These are phyloP conservation scores for Lissocephala sabroskyi DNA, from an alignment of 2,888 invertebrate species.

Conservation along the genomic window DNA sequence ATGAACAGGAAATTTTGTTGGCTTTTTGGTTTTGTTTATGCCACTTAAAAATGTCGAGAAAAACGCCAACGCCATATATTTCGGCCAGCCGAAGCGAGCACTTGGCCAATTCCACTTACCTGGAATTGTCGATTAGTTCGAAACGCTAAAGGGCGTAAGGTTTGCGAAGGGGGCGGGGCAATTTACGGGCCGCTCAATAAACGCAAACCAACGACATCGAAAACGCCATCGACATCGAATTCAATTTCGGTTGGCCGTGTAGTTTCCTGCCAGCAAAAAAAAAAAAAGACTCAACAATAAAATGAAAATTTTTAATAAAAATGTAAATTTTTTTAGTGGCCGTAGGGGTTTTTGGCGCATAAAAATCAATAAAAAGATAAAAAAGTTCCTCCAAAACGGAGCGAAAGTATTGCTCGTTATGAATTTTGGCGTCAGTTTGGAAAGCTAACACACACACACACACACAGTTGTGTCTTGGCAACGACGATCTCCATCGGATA, in stretches of 20 bases:
- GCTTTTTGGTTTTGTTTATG: too few species aligned
- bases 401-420: constrained; percentile 44
- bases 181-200: background rate
- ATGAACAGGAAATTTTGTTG: too few species aligned
- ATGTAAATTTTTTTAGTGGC: constrained; percentile 50
- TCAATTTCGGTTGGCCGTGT: constrained; percentile 21
- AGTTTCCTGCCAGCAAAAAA: constrained; percentile 31
- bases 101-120: too few species aligned
- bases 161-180: background rate
- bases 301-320: constrained; percentile 47
- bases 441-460: constrained; percentile 20
- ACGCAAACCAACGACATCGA: background rate
- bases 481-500: too few species aligned
- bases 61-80: too few species aligned
- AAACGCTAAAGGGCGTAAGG: too few species aligned
- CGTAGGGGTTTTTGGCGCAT: constrained; percentile 45
- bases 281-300: constrained; percentile 10
- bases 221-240: constrained; percentile 7
- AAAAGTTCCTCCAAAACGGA: too few species aligned
- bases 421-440: constrained; percentile 48
- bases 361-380: constrained; percentile 55
- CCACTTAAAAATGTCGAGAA: too few species aligned
- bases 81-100: too few species aligned
- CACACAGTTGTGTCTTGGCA: too few species aligned
- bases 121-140: too few species aligned